Evolutionary conservation across 1,140 invertebrate genomes (phyloP).

Genomic region (Caerostris darwini): DNA sequence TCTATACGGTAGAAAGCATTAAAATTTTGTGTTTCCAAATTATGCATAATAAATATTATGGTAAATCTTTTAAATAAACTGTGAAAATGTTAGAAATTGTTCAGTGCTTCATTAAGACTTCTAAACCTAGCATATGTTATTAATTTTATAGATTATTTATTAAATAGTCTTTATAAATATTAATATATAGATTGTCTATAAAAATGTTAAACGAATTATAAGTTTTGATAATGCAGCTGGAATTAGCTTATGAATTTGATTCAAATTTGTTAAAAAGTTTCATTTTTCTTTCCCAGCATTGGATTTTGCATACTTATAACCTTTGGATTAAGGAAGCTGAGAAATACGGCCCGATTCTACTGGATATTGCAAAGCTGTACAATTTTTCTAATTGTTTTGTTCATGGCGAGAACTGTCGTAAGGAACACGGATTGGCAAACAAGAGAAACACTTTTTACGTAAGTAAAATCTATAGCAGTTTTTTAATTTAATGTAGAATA

Average conservation of each 20-base stretch:
- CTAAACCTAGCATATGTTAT: too few relatives aligned
- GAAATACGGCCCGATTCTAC: constrained; percentile 84
- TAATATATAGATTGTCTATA: too few relatives aligned
- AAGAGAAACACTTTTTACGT: constrained; percentile 86
- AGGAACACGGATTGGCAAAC: constrained; percentile 90
- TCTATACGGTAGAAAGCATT: too few relatives aligned
- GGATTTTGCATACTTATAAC: constrained; percentile 81
- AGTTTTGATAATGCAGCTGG: too few relatives aligned
- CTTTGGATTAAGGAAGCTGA: constrained; percentile 79
- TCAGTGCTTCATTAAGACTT: too few relatives aligned
- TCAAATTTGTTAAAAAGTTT: background rate
- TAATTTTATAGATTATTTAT: too few relatives aligned
- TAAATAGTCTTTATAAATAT: too few relatives aligned
- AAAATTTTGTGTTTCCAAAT: too few relatives aligned
- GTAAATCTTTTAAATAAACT: too few relatives aligned
- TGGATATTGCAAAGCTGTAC: constrained; percentile 85
- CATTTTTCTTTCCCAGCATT: constrained; percentile 80
- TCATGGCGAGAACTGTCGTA: constrained; percentile 86
- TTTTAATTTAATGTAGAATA: background rate
- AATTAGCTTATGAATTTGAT: background rate
- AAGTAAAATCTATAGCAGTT: constrained; percentile 55
- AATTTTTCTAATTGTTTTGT: constrained; percentile 83
- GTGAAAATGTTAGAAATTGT: too few relatives aligned
- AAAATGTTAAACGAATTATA: too few relatives aligned
- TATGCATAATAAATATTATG: too few relatives aligned